Evolutionary conservation across 2,888 invertebrate species (phyloP), one percentile per base, ranked within the genome.

Genomic region (Penaeus monodon): DNA sequence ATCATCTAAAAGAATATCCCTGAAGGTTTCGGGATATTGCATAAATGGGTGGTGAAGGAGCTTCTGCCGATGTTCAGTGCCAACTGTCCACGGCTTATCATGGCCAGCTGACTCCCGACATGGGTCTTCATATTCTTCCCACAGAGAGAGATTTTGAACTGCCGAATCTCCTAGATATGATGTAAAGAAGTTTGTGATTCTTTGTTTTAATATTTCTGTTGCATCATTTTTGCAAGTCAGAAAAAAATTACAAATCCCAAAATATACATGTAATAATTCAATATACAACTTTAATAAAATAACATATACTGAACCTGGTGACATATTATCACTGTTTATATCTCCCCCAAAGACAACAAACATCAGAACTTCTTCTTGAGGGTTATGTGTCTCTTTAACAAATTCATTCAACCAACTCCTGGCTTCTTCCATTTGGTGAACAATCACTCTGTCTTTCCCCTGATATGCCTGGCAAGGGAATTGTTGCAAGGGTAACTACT

Each of bases 21-120:
- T 49, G 76, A 88, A 88, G 22, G 29, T 63, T 22, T 77, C 20
- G 6, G 86, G 74, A 63, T 81, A 64, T 12, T 73, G 27, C 8
- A 84, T 24, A 0, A 68, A 22, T 27, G 77, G 81, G 29, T 81
- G 79, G 17, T 76, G 57, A 38, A 88, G 38, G 27, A 44, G 64
- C 44, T 44, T 64, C 73, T 88, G 88, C 20, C 88, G 49, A 49
- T 78, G 84, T 44, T 88, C 88, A 22, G 88, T 86, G 14, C 88
- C 88, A 10, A 88, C 63, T 22, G 86, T 57, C 88, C 88, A 88
- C 0, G 84, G 65, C 76, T 81, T 33, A 64, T 88, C 88, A 17
- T n/a, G 8, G 14, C 88, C 88, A 4, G 86, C 70, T n/a, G 84
- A 2, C 14, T 64, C 78, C 20, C 84, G 77, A 44, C 88, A 88